A percentile compares a stretch with the other conserved stretches of the same genome.
These are phyloP conservation scores for Vandiemenella viatica DNA, from an alignment of 2,888 invertebrate genomes.

Conservation along the genomic window DNA sequence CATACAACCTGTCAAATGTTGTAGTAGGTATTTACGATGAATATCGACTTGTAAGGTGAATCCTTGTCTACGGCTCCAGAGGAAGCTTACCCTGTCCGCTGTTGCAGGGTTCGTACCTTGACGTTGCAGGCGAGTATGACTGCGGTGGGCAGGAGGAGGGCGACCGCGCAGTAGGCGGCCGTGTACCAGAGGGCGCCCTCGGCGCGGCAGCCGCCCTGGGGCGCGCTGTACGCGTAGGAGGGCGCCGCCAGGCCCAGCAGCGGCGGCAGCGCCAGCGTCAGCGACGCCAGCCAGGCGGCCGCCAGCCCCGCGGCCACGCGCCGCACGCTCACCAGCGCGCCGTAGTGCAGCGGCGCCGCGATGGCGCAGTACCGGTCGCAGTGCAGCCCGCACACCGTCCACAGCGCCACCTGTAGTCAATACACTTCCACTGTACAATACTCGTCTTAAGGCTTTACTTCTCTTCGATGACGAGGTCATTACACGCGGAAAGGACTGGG, in stretches of 20 bases:
- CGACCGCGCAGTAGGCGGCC: slow-evolving; percentile 44
- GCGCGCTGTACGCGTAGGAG: slow-evolving; percentile 29
- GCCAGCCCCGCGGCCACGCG: slow-evolving; percentile 49
- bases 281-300: slow-evolving; percentile 48
- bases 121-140: slow-evolving; percentile 57
- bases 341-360: slow-evolving; percentile 63
- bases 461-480: no score
- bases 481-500: no score
- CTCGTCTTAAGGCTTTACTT: no score
- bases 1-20: no score
- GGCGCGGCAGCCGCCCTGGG: slow-evolving; percentile 47
- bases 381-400: slow-evolving; percentile 68
- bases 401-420: no score
- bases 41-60: no score
- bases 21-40: no score
- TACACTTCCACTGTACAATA: no score
- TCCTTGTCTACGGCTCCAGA: no score
- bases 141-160: slow-evolving; percentile 48
- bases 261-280: slow-evolving; percentile 47
- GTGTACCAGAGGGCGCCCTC: slow-evolving; percentile 47
- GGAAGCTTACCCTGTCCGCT: no score
- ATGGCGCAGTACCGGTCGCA: slow-evolving; percentile 68
- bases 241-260: slow-evolving; percentile 43
- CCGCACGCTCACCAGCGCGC: slow-evolving; percentile 54
- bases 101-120: slow-evolving; percentile 35